These are phyloP conservation scores for Callipepla squamata DNA, from an alignment of 2,113 vertebrate genomes.

Conservation along the genomic window DNA sequence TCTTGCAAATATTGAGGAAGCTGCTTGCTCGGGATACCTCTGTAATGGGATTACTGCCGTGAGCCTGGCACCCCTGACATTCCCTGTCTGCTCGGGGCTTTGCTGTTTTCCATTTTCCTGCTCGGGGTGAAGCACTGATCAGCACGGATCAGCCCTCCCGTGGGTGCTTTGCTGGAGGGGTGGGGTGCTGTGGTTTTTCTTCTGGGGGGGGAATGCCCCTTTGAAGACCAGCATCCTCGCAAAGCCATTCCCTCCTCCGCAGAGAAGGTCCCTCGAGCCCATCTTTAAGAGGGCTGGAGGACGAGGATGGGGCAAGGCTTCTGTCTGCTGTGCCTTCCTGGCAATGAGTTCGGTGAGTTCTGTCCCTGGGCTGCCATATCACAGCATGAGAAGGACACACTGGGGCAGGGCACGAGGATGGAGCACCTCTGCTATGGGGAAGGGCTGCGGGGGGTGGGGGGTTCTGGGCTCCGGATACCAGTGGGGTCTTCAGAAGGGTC, in stretches of 20 bases:
- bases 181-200: not conserved
- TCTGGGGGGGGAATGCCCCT: too few relatives aligned
- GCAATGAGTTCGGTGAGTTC: not conserved
- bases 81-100: not conserved
- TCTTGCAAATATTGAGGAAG: slow-evolving; percentile 43
- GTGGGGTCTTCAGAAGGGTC: not conserved
- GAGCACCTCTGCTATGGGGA: too few relatives aligned
- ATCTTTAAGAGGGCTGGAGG: not conserved
- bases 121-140: not conserved
- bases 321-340: not conserved
- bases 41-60: slow-evolving; percentile 24
- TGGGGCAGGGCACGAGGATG: too few relatives aligned
- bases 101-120: not conserved
- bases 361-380: too few relatives aligned
- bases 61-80: not conserved
- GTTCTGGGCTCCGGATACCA: not conserved
- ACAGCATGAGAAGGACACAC: too few relatives aligned
- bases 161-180: too few relatives aligned
- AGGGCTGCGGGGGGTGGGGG: too few relatives aligned
- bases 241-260: not conserved
- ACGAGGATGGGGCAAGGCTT: not conserved
- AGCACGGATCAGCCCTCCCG: not conserved
- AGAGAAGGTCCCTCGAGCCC: not conserved
- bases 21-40: not conserved
- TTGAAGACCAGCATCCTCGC: not conserved